Evolutionary conservation across 2,797 vertebrate species (phyloP).

Genomic region (Amphiprion clarkii): DNA sequence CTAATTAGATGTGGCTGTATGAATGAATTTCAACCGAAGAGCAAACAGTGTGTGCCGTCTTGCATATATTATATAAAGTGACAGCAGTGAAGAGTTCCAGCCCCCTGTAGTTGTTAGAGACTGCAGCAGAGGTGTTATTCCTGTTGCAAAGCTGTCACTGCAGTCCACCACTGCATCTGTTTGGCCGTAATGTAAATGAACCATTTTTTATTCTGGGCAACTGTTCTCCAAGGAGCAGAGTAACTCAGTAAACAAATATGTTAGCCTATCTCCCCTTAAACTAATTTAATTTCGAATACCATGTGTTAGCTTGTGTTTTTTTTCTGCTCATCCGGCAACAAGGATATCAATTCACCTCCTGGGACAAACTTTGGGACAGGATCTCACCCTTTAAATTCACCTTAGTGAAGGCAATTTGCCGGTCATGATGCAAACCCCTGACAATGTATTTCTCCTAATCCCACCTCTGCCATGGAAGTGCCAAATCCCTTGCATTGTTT

Average conservation of each 20-base stretch:
- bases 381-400: conserved; percentile 11
- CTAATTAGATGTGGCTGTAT: neutral
- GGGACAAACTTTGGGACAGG: conserved; percentile 5
- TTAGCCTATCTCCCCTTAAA: conserved; percentile 20
- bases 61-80: conserved; percentile 11
- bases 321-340: conserved; percentile 17
- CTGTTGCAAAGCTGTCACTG: conserved; percentile 39
- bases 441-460: conserved; percentile 16
- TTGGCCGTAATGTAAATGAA: conserved; percentile 37
- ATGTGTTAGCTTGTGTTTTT: conserved; percentile 25
- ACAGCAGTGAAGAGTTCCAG: conserved; percentile 2
- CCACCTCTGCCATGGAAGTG: neutral
- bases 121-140: conserved; percentile 15
- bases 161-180: conserved; percentile 22
- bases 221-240: conserved; percentile 25
- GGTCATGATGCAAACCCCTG: conserved; percentile 28
- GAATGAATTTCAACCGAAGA: neutral
- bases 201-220: conserved; percentile 34
- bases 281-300: conserved; percentile 39
- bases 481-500: conserved; percentile 11
- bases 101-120: conserved; percentile 2
- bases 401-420: conserved; percentile 5
- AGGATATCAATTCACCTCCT: conserved; percentile 25
- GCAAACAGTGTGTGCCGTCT: neutral
- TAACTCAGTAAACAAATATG: conserved; percentile 31